Evolutionary conservation across 2,888 invertebrate species (phyloP).

Genomic region (Aproaerema taeniolella): DNA sequence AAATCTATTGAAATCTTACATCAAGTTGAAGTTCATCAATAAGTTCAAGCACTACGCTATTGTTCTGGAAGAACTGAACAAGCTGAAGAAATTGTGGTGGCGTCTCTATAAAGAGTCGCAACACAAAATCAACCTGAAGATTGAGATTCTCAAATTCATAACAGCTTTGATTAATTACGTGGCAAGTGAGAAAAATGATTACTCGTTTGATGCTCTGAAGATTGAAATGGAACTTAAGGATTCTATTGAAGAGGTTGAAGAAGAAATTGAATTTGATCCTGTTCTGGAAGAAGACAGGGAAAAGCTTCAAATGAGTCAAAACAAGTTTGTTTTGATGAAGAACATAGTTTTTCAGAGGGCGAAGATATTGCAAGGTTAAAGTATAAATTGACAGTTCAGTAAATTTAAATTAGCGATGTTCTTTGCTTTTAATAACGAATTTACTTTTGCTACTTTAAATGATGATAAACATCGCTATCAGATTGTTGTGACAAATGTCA

Average conservation of each 20-base stretch:
- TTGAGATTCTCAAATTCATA: slow-evolving; percentile 35
- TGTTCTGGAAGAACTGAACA: slow-evolving; percentile 29
- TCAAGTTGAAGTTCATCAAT: slow-evolving; percentile 33
- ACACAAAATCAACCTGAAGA: slow-evolving; percentile 12
- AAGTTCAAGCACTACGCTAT: slow-evolving; percentile 20
- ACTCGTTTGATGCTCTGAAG: slow-evolving; percentile 35
- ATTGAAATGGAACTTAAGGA: slow-evolving; percentile 26
- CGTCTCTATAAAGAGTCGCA: slow-evolving; percentile 24
- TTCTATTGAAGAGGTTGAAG: slow-evolving; percentile 27
- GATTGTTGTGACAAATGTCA: too few relatives aligned
- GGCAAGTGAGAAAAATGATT: slow-evolving; percentile 35
- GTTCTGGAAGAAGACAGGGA: slow-evolving; percentile 38
- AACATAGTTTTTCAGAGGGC: slow-evolving; percentile 30
- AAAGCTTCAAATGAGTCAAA: slow-evolving; percentile 36
- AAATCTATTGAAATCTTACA: slow-evolving; percentile 33
- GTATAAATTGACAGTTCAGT: slow-evolving; percentile 28
- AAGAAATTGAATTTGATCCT: slow-evolving; percentile 41
- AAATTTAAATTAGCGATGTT: slow-evolving; percentile 36
- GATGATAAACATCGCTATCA: slow-evolving; percentile 39
- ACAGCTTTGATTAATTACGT: slow-evolving; percentile 41
- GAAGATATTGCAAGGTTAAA: background rate
- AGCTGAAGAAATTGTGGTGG: slow-evolving; percentile 28
- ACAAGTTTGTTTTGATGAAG: slow-evolving; percentile 30
- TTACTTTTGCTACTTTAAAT: slow-evolving; percentile 37
- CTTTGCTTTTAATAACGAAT: slow-evolving; percentile 34